phyloP scores from a whole-genome alignment of 2,888 invertebrate species.

The Ditula angustiorana region DNA sequence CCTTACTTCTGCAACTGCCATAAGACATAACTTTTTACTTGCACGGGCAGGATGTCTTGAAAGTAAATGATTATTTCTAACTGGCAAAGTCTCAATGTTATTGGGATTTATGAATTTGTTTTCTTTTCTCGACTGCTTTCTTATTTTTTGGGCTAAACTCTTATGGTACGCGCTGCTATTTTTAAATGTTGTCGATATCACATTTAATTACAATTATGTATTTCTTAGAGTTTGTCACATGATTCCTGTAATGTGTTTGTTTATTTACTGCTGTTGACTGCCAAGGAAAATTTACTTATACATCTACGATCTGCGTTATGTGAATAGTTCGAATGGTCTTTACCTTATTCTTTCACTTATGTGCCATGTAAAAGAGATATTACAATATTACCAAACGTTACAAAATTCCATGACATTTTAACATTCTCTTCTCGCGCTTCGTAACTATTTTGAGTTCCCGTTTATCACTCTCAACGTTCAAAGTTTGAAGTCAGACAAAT shows the following conservation, averaged over 20 bases:
- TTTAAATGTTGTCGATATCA: neutral
- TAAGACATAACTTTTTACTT: too few species aligned
- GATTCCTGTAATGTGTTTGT: neutral
- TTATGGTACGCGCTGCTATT: neutral
- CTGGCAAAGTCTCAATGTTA: too few species aligned
- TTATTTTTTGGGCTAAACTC: too few species aligned
- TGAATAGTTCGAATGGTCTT: neutral
- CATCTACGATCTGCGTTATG: neutral
- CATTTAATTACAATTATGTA: neutral
- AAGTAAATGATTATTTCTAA: too few species aligned
- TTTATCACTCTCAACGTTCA: neutral
- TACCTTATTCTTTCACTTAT: neutral
- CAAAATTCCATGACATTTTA: conserved; percentile 13
- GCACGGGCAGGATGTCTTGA: too few species aligned
- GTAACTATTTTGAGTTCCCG: conserved; percentile 7
- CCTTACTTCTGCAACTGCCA: too few species aligned
- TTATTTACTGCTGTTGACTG: neutral
- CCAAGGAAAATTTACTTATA: neutral
- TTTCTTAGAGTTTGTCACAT: neutral
- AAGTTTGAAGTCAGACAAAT: conserved; percentile 1
- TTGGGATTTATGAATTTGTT: too few species aligned
- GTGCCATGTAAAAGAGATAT: neutral
- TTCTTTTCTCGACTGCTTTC: too few species aligned
- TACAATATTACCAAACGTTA: neutral
- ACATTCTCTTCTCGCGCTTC: conserved; percentile 7